Evolutionary conservation across 2,888 invertebrate genomes (phyloP).

Genomic region (Cerastis rubricosa): DNA sequence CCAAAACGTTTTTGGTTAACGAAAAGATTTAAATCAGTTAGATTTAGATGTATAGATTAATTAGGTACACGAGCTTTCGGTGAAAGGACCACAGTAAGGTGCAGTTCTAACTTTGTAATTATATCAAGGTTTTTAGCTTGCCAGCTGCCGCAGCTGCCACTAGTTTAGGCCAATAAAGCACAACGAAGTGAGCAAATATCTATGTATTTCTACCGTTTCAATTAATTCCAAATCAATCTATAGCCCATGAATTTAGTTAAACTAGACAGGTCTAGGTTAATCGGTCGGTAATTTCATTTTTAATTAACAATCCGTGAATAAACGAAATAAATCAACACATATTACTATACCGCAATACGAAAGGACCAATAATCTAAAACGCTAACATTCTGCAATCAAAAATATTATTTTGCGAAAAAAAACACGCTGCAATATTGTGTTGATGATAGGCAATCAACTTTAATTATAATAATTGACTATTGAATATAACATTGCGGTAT

Average conservation of each 20-base stretch:
- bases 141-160: neutral
- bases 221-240: conserved; percentile 35
- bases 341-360: conserved; percentile 58
- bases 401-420: conserved; percentile 54
- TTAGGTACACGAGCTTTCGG: neutral
- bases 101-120: neutral
- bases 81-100: neutral
- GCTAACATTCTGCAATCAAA: conserved; percentile 64
- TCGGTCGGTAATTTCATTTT: conserved; percentile 55
- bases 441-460: conserved; percentile 72
- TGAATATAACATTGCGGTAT: conserved; percentile 71
- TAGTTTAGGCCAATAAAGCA: conserved; percentile 21
- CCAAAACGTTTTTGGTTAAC: neutral
- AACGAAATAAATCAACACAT: conserved; percentile 53
- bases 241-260: conserved; percentile 42
- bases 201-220: conserved; percentile 17
- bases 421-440: conserved; percentile 67
- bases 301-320: conserved; percentile 67
- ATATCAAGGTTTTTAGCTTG: neutral
- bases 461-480: conserved; percentile 76
- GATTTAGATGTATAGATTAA: neutral
- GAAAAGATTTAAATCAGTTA: neutral
- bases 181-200: conserved; percentile 40
- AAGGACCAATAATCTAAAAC: conserved; percentile 55
- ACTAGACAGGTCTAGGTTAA: conserved; percentile 43